Conservation (phyloP, 2,113 vertebrate species). For the Laterallus jamaicensis region DNA sequence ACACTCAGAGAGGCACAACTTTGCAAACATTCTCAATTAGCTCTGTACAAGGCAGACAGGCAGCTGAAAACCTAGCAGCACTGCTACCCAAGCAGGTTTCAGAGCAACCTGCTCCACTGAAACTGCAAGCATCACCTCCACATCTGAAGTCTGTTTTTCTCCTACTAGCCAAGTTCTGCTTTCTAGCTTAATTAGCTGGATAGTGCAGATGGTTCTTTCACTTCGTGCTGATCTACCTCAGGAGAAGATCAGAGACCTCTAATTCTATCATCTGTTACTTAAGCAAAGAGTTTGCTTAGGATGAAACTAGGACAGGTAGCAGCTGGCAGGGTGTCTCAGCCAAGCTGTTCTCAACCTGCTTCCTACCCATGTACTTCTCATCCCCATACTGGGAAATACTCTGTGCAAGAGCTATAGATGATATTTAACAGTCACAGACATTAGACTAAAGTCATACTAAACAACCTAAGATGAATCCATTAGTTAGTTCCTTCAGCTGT, state of each 20-base stretch:
- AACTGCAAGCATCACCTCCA: background rate
- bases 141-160: background rate
- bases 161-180: background rate
- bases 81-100: background rate
- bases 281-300: background rate
- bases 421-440: background rate
- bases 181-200: background rate
- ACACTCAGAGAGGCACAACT: background rate
- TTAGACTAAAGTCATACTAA: background rate
- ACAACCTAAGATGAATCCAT: background rate
- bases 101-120: background rate
- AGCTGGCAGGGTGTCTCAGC: background rate
- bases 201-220: conserved; percentile 30
- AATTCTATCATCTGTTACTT: background rate
- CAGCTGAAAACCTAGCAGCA: background rate
- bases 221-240: background rate
- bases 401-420: background rate
- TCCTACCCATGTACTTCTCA: background rate
- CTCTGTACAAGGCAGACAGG: background rate
- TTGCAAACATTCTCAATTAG: background rate
- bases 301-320: background rate
- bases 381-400: background rate
- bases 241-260: background rate
- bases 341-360: background rate
- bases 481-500: accelerated